Percentiles rank a stretch among this genome's conserved stretches.
Evolutionary conservation across 2,888 invertebrate genomes (phyloP).

Genomic region (Plemyria rubiginata): DNA sequence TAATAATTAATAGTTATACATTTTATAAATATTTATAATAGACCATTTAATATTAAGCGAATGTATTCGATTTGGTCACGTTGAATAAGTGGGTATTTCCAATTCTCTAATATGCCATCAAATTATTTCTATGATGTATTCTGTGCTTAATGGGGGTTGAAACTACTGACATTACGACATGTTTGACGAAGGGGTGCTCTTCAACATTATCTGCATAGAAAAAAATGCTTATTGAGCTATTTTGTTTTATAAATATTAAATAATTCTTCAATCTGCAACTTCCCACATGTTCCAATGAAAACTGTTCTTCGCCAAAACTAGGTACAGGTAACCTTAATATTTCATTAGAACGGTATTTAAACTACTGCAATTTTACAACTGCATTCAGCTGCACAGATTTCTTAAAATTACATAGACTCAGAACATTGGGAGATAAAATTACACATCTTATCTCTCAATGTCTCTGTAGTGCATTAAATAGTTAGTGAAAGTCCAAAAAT

Average conservation of each 20-base stretch:
- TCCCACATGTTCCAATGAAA: neutral
- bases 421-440: too few relatives aligned
- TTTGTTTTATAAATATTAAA: too few relatives aligned
- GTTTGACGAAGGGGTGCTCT: neutral
- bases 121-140: neutral
- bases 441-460: too few relatives aligned
- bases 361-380: too few relatives aligned
- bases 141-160: neutral
- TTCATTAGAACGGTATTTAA: too few relatives aligned
- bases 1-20: conserved; percentile 82
- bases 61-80: conserved; percentile 84
- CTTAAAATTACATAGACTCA: too few relatives aligned
- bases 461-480: too few relatives aligned
- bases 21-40: conserved; percentile 84
- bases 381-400: too few relatives aligned
- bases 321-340: too few relatives aligned
- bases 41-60: conserved; percentile 83
- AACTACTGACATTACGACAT: neutral
- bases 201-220: neutral
- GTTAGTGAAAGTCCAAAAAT: too few relatives aligned
- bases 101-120: conserved; percentile 48
- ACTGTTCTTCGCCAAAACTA: too few relatives aligned
- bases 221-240: neutral
- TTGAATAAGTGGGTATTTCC: conserved; percentile 49
- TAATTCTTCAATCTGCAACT: neutral